Conservation (phyloP, 1,140 invertebrate genomes). For the Megalopta genalis region DNA sequence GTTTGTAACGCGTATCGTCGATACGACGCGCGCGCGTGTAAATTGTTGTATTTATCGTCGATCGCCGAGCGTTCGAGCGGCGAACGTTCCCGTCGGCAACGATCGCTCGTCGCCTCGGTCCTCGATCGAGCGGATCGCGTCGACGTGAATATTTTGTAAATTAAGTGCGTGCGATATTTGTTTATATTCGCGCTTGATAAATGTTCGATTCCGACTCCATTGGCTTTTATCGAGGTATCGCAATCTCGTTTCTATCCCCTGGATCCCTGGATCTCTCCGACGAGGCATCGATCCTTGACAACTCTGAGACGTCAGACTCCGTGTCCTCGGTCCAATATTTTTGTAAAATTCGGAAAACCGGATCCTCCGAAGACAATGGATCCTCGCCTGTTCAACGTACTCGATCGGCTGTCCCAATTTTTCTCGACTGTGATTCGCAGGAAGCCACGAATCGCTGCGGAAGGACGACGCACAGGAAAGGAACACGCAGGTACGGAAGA, state of each 20-base stretch:
- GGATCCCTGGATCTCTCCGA: too few relatives aligned
- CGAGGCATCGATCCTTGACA: too few relatives aligned
- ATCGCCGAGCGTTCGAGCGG: neutral
- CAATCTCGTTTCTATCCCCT: too few relatives aligned
- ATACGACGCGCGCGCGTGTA: slow-evolving; percentile 29
- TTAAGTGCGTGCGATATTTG: slow-evolving; percentile 56
- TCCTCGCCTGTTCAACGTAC: too few relatives aligned
- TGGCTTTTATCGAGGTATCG: too few relatives aligned
- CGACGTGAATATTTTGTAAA: slow-evolving; percentile 51
- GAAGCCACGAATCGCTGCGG: neutral
- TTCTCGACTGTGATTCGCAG: too few relatives aligned
- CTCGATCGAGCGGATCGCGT: slow-evolving; percentile 9
- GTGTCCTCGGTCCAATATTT: too few relatives aligned
- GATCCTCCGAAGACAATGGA: too few relatives aligned
- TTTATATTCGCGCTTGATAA: slow-evolving; percentile 60
- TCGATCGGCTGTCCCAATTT: too few relatives aligned
- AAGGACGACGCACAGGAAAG: neutral
- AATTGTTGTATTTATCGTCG: slow-evolving; percentile 12
- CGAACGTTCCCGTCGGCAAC: neutral
- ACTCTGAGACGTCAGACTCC: too few relatives aligned
- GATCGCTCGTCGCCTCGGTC: neutral
- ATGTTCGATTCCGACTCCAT: slow-evolving; percentile 32
- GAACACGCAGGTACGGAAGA: neutral
- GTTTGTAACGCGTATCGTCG: slow-evolving; percentile 11
- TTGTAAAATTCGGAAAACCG: too few relatives aligned